phyloP scores from a whole-genome alignment of 1,140 invertebrate genomes.

The Calephelis nemesis region DNA sequence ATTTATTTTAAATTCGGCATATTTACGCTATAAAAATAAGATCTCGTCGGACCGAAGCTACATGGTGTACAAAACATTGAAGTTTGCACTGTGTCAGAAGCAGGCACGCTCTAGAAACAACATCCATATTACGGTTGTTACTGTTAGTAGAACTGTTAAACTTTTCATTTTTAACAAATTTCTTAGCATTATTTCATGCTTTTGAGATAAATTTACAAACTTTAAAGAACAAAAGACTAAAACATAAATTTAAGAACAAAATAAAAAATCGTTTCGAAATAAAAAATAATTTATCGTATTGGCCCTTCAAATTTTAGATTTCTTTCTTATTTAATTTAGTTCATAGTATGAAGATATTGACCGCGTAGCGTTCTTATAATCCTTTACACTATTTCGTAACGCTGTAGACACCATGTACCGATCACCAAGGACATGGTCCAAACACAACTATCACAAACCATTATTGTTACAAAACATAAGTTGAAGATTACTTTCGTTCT shows the following conservation, averaged over 20 bases:
- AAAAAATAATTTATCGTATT: too few relatives aligned
- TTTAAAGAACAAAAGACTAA: too few relatives aligned
- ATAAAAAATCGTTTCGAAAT: too few relatives aligned
- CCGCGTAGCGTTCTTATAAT: too few relatives aligned
- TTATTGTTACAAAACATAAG: too few relatives aligned
- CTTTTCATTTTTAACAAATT: not conserved
- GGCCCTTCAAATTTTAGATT: too few relatives aligned
- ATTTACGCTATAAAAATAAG: slow-evolving; percentile 77
- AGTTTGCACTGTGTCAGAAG: slow-evolving; percentile 60
- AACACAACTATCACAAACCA: too few relatives aligned
- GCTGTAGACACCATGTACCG: too few relatives aligned
- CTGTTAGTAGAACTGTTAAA: slow-evolving; percentile 31
- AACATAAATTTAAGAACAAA: too few relatives aligned
- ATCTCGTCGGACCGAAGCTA: slow-evolving; percentile 60
- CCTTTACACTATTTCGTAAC: too few relatives aligned
- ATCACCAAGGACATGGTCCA: too few relatives aligned
- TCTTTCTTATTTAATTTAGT: not conserved
- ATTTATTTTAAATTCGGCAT: slow-evolving; percentile 50
- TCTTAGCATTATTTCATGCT: not conserved
- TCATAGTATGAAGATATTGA: too few relatives aligned
- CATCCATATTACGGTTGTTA: slow-evolving; percentile 34
- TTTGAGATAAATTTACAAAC: not conserved
- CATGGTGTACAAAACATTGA: slow-evolving; percentile 74
- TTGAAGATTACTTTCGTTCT: not conserved
- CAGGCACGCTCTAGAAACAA: slow-evolving; percentile 61